A percentile compares a stretch with the other conserved stretches of the same genome.
These are phyloP conservation scores for Neodontobutis hainanensis DNA, from an alignment of 2,113 vertebrate species.

Conservation along the genomic window DNA sequence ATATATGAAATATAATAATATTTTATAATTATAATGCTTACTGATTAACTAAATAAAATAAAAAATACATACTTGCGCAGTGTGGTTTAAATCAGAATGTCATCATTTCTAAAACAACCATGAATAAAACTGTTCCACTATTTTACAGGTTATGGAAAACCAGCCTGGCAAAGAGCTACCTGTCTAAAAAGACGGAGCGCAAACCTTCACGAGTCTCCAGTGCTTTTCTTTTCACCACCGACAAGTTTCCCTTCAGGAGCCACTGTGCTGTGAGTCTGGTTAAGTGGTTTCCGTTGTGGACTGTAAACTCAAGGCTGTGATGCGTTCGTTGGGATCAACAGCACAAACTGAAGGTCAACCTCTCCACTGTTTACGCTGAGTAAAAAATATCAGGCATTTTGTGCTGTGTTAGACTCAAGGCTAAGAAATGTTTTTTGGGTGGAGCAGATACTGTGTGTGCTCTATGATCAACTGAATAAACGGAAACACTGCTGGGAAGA, in stretches of 20 bases:
- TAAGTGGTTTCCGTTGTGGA: slow-evolving; percentile 49
- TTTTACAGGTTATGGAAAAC: slow-evolving; percentile 1
- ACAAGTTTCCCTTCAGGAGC: slow-evolving; percentile 12
- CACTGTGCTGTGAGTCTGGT: slow-evolving; percentile 20
- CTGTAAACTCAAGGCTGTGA: slow-evolving; percentile 33
- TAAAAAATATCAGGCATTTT: not conserved
- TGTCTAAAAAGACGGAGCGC: slow-evolving; percentile 18
- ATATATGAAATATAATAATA: no score
- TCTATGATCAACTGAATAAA: not conserved
- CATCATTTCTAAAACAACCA: no score
- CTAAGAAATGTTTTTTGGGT: not conserved
- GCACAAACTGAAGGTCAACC: slow-evolving; percentile 36
- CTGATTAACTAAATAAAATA: no score
- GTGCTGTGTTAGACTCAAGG: not conserved
- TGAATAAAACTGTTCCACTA: slow-evolving; percentile 10
- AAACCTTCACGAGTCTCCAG: not conserved
- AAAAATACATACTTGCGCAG: no score
- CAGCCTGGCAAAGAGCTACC: slow-evolving; percentile 14
- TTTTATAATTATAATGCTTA: no score
- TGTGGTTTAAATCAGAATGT: no score
- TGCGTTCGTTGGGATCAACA: slow-evolving; percentile 22
- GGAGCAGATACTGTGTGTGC: not conserved
- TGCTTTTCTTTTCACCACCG: slow-evolving; percentile 27
- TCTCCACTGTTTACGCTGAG: slow-evolving; percentile 12
- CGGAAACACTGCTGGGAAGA: not conserved